phyloP scores from a whole-genome alignment of 2,113 vertebrate genomes.

The Alaudala cheleensis region DNA sequence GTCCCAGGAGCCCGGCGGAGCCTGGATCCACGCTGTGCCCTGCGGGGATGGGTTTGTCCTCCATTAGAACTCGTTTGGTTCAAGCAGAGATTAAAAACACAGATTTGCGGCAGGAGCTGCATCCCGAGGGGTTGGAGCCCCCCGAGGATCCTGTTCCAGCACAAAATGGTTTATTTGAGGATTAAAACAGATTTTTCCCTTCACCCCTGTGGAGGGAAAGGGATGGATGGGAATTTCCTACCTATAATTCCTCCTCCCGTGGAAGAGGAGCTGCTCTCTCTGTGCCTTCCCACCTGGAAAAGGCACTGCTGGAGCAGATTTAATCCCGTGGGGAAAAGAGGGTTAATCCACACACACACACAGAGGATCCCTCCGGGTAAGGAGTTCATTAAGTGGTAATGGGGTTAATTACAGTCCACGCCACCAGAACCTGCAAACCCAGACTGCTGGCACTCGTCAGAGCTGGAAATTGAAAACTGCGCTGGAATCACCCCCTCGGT shows the following conservation, averaged over 20 bases:
- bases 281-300: neutral
- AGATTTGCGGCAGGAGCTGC: neutral
- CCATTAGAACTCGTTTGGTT: accelerated
- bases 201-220: accelerated
- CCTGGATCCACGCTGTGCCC: conserved; percentile 86
- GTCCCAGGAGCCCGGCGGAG: conserved; percentile 86
- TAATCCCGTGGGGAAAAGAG: neutral
- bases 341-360: neutral
- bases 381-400: neutral
- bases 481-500: accelerated
- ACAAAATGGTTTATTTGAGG: accelerated
- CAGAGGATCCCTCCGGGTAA: neutral
- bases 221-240: neutral
- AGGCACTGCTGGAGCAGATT: neutral
- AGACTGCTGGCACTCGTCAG: neutral
- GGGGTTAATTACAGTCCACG: neutral
- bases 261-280: neutral
- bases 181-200: accelerated
- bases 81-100: accelerated
- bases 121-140: accelerated
- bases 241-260: accelerated
- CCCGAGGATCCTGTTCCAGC: accelerated
- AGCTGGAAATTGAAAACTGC: neutral
- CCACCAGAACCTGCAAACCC: neutral
- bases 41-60: conserved; percentile 31